A percentile compares a stretch with the other conserved stretches of the same genome.
Evolutionary conservation across 2,888 invertebrate genomes (phyloP).

Genomic region (Megalurothrips usitatus): DNA sequence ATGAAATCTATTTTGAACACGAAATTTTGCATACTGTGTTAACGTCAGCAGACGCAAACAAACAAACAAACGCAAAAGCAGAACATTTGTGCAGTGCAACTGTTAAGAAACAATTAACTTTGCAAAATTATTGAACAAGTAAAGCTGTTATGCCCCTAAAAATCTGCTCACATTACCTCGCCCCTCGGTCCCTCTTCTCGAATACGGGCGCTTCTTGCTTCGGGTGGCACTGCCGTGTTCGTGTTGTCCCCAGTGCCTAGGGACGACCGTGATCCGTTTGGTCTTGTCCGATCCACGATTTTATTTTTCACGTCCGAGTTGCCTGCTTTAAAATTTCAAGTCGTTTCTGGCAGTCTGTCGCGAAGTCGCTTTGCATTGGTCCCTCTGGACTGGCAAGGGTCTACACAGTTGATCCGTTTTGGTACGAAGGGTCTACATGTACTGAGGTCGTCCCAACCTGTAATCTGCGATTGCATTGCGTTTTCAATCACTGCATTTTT

Average conservation of each 20-base stretch:
- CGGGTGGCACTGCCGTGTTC: background rate
- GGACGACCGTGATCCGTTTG: background rate
- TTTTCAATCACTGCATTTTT: background rate
- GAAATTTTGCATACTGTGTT: background rate
- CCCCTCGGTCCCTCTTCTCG: no score
- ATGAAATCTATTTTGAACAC: background rate
- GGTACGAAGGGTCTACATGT: background rate
- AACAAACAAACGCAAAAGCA: background rate
- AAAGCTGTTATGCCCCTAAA: no score
- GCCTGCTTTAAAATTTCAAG: no score
- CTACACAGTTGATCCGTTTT: no score
- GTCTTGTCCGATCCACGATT: background rate
- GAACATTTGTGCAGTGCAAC: background rate
- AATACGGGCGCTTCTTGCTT: no score
- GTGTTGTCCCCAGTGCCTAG: background rate
- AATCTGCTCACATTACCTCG: no score
- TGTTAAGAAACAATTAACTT: no score
- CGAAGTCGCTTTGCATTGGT: no score
- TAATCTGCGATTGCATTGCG: background rate
- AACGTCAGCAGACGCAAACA: slow-evolving; percentile 15
- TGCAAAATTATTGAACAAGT: no score
- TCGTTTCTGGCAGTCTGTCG: no score
- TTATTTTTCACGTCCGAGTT: no score
- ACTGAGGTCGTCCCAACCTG: background rate
- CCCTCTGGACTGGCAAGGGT: no score